Base-by-base conservation (phyloP, 2,113 vertebrate species). In the Lepus europaeus region DNA sequence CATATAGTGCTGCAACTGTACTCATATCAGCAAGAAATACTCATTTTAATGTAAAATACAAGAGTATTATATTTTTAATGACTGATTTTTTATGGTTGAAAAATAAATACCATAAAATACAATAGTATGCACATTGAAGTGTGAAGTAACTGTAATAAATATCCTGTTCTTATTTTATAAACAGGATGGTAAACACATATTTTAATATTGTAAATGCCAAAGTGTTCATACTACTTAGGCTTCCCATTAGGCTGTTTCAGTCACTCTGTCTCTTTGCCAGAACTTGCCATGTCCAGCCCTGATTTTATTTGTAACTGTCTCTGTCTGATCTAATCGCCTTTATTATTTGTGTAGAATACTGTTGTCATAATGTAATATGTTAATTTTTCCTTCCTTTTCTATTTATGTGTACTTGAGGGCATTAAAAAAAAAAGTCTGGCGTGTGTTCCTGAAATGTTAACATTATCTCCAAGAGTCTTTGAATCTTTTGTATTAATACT, bases 401-500 rank as follows among this genome's bases (percentile, higher is more conserved):
- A 70, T 70, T 56, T 3, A 1, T 81, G 23, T 61, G n/a, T 78
- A 87, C 74, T 64, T 49, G 27, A 82, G n/a, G 9, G 0, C 13
- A 78, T 51, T 84, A 76, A 78, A 45, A 29, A 72, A 33, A 59
- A 16, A 16, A 20, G 56, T 80, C 51, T 27, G 64, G 9, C 90
- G 11, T 63, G 9, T 63, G 22, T 77, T 25, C 39, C 23, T 23
- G 68, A 87, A 49, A 81, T 82, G 91, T 83, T 68, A 90, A 76
- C 36, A 86, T 23, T 83, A n/a, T 90, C 51, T 92, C 31, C 72
- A 64, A 64, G 74, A 87, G 23, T 77, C 36, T 90, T 89, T 94
- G 23, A 68, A 74, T 87, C 22, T 8, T 84, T 93, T 79, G 27
- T 90, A 93, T 84, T 95, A 89, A 89, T 93, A 73, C 19, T 80